phyloP scores from a whole-genome alignment of 2,113 vertebrate species.

The Microcebus ravelobensis region DNA sequence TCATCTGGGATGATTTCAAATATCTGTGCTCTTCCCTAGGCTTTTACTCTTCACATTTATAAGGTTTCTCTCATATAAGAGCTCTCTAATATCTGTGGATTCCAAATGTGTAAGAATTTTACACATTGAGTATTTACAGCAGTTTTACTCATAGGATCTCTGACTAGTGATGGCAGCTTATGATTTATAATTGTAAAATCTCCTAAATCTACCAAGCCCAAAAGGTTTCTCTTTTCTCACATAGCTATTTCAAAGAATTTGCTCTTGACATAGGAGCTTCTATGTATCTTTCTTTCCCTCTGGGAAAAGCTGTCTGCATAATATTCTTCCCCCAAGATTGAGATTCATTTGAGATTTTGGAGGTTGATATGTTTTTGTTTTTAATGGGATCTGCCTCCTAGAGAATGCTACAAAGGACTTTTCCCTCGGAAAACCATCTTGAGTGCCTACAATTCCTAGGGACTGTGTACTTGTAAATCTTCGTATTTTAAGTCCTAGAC shows the following conservation, averaged over 20 bases:
- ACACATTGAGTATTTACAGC: not conserved
- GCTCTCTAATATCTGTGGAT: not conserved
- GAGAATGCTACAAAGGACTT: not conserved
- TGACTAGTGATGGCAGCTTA: not conserved
- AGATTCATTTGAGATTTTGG: not conserved
- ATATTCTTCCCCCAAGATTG: not conserved
- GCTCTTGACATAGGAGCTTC: not conserved
- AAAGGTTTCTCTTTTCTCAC: not conserved
- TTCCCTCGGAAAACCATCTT: not conserved
- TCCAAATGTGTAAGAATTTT: not conserved
- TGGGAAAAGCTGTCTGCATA: not conserved
- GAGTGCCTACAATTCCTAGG: not conserved
- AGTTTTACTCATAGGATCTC: not conserved
- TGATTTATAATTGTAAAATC: not conserved
- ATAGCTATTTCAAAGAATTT: not conserved
- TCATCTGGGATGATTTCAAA: not conserved
- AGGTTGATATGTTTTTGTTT: not conserved
- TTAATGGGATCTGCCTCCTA: not conserved
- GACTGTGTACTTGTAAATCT: not conserved
- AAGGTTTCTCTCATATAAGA: not conserved
- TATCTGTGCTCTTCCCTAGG: not conserved
- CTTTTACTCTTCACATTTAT: not conserved
- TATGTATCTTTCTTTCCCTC: not conserved
- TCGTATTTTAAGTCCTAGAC: not conserved
- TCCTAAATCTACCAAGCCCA: not conserved